Base-by-base conservation (phyloP, 2,888 invertebrate species). In the Noctua janthina region DNA sequence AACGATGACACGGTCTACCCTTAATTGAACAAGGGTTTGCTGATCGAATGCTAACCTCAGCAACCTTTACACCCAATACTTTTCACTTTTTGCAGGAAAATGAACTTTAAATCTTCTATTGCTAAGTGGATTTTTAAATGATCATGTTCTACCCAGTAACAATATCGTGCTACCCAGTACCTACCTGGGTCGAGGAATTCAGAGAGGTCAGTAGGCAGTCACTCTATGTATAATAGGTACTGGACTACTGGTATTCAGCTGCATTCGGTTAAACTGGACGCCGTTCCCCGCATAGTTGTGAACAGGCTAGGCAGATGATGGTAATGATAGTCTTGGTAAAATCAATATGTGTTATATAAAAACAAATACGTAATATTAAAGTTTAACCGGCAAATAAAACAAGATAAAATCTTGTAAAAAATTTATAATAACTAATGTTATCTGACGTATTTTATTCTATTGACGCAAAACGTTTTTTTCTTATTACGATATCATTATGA, bases 381-480 rank as follows among this genome's bases (percentile, higher is more conserved):
- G 8, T 75, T 62, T 13, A 68, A 77, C 15, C n/a, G 23, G 17
- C 6, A 69, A 56, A 39, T 59, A n/a, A 68, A 67, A 7, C 11
- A 69, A n/a, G 49, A 64, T 64, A 64, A 43, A 46, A 70, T 70
- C 35, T 20, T 49, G 23, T 23, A 62, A 68, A 43, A 69, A 49
- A 35, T 7, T 15, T 15, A 35, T 20, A 15, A 70, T 62, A 67
- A 82, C 39, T 39, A 66, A 51, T 67, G 66, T 51, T 59, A 43
- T 43, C 35, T 76, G 68, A 85, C 70, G 70, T 79, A 76, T 78
- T 59, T 59, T 15, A 76, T 56, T 49, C 49, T 59, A 67, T 56
- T 87, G 87, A 87, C 85, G 85, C 74, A 87, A 66, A 87, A 56
- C 64, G 46, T 49, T 39, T 84, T 29, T 54, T 71, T 29, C 43